Evolutionary conservation across 2,888 invertebrate species (phyloP), one percentile per base, ranked within the genome.

Genomic region (Acanthosoma haemorrhoidale): DNA sequence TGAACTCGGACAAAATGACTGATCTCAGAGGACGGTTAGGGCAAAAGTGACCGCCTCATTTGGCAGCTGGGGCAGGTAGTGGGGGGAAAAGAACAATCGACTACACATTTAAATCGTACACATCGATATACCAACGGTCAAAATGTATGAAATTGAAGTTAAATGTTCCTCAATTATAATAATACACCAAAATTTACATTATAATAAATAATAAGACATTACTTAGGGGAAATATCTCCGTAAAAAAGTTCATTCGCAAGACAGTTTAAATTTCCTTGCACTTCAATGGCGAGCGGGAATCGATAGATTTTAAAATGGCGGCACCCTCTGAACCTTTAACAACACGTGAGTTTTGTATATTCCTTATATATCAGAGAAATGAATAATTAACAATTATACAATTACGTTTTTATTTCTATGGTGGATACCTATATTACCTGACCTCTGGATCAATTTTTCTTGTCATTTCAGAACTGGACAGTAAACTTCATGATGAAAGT

Each of bases 381-480:
- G n/a, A n/a, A n/a, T n/a, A n/a, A n/a, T n/a, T n/a, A n/a, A n/a
- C n/a, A n/a, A n/a, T n/a, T n/a, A n/a, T n/a, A n/a, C n/a, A n/a
- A n/a, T n/a, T n/a, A n/a, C n/a, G n/a, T n/a, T n/a, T n/a, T n/a
- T n/a, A n/a, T n/a, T n/a, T n/a, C n/a, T n/a, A n/a, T n/a, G n/a
- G n/a, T n/a, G n/a, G n/a, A n/a, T n/a, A n/a, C n/a, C n/a, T n/a
- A n/a, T n/a, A n/a, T n/a, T n/a, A n/a, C n/a, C n/a, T n/a, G n/a
- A n/a, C n/a, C n/a, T n/a, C n/a, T n/a, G n/a, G n/a, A 13, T 8
- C 3, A 8, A 2, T 5, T 8, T 6, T 4, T 51, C 25, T 25
- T 51, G 51, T n/a, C n/a, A 3, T 69, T 69, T 36, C 41, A 73
- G 73, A 73, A 63, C 57, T 73, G 13, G 15, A 60, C 8, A 63